Conservation (phyloP, 2,113 vertebrate species). For the Ameiurus melas region DNA sequence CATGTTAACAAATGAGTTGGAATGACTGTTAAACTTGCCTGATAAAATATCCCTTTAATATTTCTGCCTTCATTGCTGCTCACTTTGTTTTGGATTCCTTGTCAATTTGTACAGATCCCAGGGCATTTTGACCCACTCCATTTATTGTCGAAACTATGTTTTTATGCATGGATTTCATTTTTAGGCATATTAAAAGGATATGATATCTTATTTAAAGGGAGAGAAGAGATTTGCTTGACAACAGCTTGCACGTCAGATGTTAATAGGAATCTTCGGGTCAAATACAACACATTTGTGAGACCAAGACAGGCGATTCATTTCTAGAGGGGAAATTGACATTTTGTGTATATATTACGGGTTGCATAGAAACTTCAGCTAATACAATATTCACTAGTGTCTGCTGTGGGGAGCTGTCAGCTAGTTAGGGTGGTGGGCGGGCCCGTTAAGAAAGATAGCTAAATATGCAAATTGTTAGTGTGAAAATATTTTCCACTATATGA, state of each 20-base stretch:
- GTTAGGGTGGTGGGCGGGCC: not conserved
- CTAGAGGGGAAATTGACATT: not conserved
- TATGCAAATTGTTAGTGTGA: not conserved
- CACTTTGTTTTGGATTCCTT: slow-evolving; percentile 1
- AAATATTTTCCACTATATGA: not conserved
- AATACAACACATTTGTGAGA: not conserved
- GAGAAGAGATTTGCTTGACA: slow-evolving; percentile 38
- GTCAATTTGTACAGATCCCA: not conserved
- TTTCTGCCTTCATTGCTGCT: slow-evolving; percentile 25
- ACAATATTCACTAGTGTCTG: not conserved
- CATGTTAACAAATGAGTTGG: slow-evolving; percentile 49
- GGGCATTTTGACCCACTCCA: not conserved
- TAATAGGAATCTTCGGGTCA: not conserved
- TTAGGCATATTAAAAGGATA: slow-evolving; percentile 57
- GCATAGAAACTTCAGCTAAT: not conserved
- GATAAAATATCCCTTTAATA: slow-evolving; percentile 58
- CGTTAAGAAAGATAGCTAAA: not conserved
- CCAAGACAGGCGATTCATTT: not conserved
- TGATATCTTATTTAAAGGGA: slow-evolving; percentile 48
- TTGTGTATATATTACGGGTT: not conserved
- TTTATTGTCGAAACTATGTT: not conserved
- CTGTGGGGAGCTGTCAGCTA: not conserved
- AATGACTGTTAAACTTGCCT: slow-evolving; percentile 47
- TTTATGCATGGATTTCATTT: not conserved
- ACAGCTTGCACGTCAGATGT: slow-evolving; percentile 33